Base-by-base conservation (phyloP, 2,888 invertebrate genomes). In the Tanytarsus gracilentus region DNA sequence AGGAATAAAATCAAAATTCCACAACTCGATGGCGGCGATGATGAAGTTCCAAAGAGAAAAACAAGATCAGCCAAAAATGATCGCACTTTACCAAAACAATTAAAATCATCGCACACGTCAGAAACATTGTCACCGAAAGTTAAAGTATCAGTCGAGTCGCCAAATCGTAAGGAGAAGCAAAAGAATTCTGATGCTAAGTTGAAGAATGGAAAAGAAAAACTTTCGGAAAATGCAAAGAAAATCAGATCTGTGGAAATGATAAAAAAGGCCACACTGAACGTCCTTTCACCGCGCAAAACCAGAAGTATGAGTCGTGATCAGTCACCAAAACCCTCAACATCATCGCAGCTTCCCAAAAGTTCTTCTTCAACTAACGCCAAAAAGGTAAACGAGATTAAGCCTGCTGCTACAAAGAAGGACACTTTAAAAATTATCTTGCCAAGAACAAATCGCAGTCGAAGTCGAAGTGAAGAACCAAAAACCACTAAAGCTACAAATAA, bases 11-110 rank as follows among this genome's bases (percentile, higher is more conserved):
- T 63, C 2, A 67, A 68, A 55, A 75, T 81, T 63, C 69, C 78
- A 0, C 82, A 81, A 66, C 65, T 81, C 49, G 82, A 82, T 73
- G 82, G 82, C 3, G 74, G 70, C 63, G 71, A 75, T 67, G 78
- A 80, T 69, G n/a, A 8, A 23, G 63, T 65, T 58, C 63, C 53
- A 30, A 66, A 52, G n/a, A 62, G 6, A 40, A 69, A 70, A 62
- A 67, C 65, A 61, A 66, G 68, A 14, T 72, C 69, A 65, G 61
- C 63, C 8, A 53, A 53, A 23, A 16, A n/a, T 3, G 18, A 30
- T 4, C 29, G 18, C 18, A 7, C 9, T 9, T 44, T 4, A 18
- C 21, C 27, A 58, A 40, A 11, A 8, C 40, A 29, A 44, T 25
- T 14, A 52, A 44, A 3, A 39, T 14, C 21, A 49, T 33, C 11